Evolutionary conservation across 2,888 invertebrate species (phyloP), one percentile per base, ranked within the genome.

Genomic region (Aleiodes testaceus): DNA sequence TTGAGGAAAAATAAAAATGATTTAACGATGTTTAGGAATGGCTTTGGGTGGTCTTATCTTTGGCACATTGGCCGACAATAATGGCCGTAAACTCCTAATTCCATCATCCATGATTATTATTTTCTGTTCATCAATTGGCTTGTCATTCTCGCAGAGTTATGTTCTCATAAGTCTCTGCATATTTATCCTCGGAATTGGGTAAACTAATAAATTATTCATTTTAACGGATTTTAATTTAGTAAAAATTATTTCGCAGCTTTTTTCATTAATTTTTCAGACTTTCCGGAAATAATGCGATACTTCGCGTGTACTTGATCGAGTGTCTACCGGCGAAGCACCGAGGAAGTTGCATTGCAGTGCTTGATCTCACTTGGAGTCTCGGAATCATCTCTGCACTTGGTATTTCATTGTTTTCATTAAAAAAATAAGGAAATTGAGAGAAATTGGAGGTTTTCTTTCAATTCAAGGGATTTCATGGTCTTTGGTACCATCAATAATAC

Each of bases 101-200:
- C 79, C 87, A 0, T 75, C 82, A 63, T 84, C 84, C 6, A 79
- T 88, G 75, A 78, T 88, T 14, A 72, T 84, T 2, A 82, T 87
- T 52, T 89, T 89, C 79, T 80, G 82, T 14, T 81, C 87, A 49
- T 79, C 81, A 14, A 86, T 88, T 72, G 75, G 80, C 11, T 78
- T 84, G 16, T 85, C 88, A 0, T 89, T 89, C 69, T 83, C 88
- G 0, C 87, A 88, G 72, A 86, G 82, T 42, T 78, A 78, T 42
- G 79, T 84, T 64, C 79, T 87, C 49, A 79, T 88, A 14, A 79
- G 83, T n/a, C 50, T 87, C 18, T 85, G 86, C 5, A 78, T 85
- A 12, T 85, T 89, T 66, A 74, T 87, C n/a, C 75, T 89, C 63
- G 89, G 88, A 75, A 65, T 84, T 70, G 88, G 88, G 88, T 88